Conservation (phyloP, 2,888 invertebrate genomes). For the Dorcus parallelipipedus region DNA sequence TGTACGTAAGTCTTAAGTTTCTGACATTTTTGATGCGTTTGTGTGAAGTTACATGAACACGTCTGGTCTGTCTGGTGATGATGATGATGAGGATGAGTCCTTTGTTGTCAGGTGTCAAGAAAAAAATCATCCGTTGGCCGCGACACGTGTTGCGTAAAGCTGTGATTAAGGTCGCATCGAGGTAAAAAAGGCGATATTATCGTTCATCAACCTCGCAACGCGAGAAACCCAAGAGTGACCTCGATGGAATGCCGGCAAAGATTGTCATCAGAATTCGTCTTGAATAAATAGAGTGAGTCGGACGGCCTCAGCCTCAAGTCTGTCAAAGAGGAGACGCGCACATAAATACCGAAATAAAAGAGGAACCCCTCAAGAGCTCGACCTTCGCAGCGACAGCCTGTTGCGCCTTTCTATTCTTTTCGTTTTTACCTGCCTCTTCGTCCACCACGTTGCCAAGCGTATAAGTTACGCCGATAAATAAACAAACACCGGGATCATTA, state of each 20-base stretch:
- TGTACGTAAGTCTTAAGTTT: no score
- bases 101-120: no score
- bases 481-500: slow-evolving; percentile 15
- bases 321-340: slow-evolving; percentile 19
- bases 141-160: no score
- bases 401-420: neutral
- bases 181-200: no score
- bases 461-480: slow-evolving; percentile 10
- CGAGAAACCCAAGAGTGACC: slow-evolving; percentile 20
- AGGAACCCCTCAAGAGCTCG: neutral
- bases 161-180: no score
- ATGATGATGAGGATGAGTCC: no score
- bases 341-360: neutral
- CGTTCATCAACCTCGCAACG: no score
- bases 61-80: no score
- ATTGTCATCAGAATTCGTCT: slow-evolving; percentile 34
- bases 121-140: no score
- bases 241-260: slow-evolving; percentile 31
- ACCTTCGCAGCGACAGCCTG: neutral
- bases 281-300: slow-evolving; percentile 32
- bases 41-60: no score
- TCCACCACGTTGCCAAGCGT: neutral
- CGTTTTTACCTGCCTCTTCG: slow-evolving; percentile 8
- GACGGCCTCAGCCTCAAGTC: slow-evolving; percentile 24
- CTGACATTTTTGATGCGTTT: no score